phyloP scores from a whole-genome alignment of 1,140 invertebrate genomes.

The Micrasema minimum region DNA sequence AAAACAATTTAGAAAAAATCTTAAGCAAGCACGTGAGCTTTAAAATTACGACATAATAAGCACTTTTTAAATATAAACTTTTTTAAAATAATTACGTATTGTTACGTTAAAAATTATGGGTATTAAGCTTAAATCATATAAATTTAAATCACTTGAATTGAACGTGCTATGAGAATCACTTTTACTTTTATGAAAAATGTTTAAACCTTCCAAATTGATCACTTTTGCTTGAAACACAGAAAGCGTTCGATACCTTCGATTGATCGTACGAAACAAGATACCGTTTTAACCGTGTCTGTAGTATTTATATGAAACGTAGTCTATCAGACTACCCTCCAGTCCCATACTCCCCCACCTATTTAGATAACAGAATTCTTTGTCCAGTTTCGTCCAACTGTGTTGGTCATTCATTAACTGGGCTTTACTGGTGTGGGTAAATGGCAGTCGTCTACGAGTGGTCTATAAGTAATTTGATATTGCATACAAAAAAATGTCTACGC shows the following conservation, averaged over 20 bases:
- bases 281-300: background rate
- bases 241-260: conserved; percentile 29
- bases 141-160: background rate
- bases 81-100: background rate
- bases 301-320: conserved; percentile 41
- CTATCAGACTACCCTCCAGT: conserved; percentile 7
- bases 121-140: background rate
- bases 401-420: conserved; percentile 13
- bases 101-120: background rate
- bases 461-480: background rate
- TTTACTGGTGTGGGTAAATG: conserved; percentile 11
- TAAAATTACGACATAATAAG: too few relatives aligned
- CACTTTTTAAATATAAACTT: background rate
- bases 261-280: conserved; percentile 41
- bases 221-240: conserved; percentile 55
- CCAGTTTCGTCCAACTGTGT: conserved; percentile 15
- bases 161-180: background rate
- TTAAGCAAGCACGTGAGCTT: background rate
- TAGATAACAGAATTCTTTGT: background rate
- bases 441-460: background rate
- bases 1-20: conserved; percentile 19
- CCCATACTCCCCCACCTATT: conserved; percentile 3
- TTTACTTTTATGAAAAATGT: background rate
- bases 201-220: conserved; percentile 64
- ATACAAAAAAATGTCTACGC: background rate